A percentile compares a stretch with the other conserved stretches of the same genome.
These are phyloP conservation scores for Dryococelus australis DNA, from an alignment of 2,888 invertebrate genomes.

Conservation along the genomic window DNA sequence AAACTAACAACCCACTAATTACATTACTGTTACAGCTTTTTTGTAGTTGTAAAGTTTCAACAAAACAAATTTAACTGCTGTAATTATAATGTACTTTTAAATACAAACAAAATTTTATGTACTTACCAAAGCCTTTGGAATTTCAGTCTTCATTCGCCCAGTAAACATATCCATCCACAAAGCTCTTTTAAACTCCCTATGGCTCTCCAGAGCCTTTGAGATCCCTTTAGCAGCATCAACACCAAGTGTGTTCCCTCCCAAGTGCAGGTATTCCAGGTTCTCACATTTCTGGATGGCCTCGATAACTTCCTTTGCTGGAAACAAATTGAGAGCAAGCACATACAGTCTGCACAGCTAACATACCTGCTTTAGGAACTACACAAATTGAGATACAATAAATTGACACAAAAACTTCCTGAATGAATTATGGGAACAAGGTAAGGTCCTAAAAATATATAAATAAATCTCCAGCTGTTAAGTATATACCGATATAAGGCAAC, in stretches of 20 bases:
- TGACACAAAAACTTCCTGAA: neutral
- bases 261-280: slow-evolving; percentile 74
- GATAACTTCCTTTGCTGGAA: slow-evolving; percentile 74
- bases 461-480: too few species aligned
- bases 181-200: slow-evolving; percentile 80
- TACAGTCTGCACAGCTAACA: slow-evolving; percentile 20
- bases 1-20: too few species aligned
- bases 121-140: slow-evolving; percentile 85
- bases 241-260: slow-evolving; percentile 94
- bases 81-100: too few species aligned
- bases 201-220: slow-evolving; percentile 77
- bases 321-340: slow-evolving; percentile 34
- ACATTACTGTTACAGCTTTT: too few species aligned
- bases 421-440: neutral
- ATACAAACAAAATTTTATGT: neutral
- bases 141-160: slow-evolving; percentile 92
- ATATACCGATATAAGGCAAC: too few species aligned
- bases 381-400: too few species aligned
- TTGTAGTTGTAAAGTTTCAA: too few species aligned
- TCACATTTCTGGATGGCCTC: slow-evolving; percentile 76
- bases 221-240: slow-evolving; percentile 88
- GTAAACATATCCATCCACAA: slow-evolving; percentile 98
- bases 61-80: too few species aligned
- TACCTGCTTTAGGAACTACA: neutral
- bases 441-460: neutral